A percentile compares a stretch with the other conserved stretches of the same genome.
phyloP scores from a whole-genome alignment of 2,797 vertebrate species.

The Clarias laeviceps region DNA sequence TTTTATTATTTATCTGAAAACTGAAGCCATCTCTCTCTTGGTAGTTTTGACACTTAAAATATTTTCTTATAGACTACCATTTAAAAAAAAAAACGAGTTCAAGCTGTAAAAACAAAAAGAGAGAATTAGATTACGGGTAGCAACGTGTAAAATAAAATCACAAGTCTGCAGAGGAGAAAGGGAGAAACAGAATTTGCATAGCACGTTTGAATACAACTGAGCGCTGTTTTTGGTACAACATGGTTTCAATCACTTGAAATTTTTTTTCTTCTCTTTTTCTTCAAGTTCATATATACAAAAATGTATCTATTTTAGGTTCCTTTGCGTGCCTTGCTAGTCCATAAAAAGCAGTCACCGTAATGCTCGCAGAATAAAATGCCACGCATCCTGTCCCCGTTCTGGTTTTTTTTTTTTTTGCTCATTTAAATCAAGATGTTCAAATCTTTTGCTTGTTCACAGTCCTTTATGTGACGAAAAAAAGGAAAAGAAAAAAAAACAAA shows the following conservation, averaged over 20 bases:
- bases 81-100: constrained; percentile 54
- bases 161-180: constrained; percentile 70
- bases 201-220: constrained; percentile 86
- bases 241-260: constrained; percentile 76
- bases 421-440: constrained; percentile 55
- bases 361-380: constrained; percentile 65
- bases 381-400: constrained; percentile 49
- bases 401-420: constrained; percentile 51
- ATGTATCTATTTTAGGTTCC: constrained; percentile 70
- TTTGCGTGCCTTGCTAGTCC: constrained; percentile 65
- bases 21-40: constrained; percentile 76
- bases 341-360: constrained; percentile 65
- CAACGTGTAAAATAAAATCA: constrained; percentile 78
- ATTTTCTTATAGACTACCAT: constrained; percentile 77
- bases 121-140: constrained; percentile 80
- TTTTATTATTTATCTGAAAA: constrained; percentile 76
- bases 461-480: constrained; percentile 60
- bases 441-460: constrained; percentile 54
- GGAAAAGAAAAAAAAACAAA: constrained; percentile 50
- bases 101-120: constrained; percentile 79
- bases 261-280: constrained; percentile 75
- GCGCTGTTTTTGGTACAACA: constrained; percentile 87
- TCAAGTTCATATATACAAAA: constrained; percentile 85
- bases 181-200: constrained; percentile 91
- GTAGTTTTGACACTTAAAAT: constrained; percentile 82